Evolutionary conservation across 2,797 vertebrate genomes (phyloP), one percentile per base, ranked within the genome.

Genomic region (Acridotheres tristis): DNA sequence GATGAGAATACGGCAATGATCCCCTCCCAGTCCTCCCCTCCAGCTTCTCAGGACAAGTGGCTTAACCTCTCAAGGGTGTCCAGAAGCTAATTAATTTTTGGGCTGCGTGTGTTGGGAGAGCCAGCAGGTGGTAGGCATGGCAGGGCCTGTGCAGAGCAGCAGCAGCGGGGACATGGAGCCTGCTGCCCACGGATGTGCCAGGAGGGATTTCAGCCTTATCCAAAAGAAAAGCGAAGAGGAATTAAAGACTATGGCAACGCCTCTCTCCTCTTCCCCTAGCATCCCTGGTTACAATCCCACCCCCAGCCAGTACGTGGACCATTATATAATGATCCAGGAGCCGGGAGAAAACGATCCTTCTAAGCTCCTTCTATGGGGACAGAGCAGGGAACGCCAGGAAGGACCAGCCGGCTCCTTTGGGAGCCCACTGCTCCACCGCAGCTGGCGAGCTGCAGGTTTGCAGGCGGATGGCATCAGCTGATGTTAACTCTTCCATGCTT

Each of bases 41-140:
- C 57, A 40, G 54, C 51, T 83, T 93, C 58, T 40, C 19, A 45
- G 80, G 80, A 82, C 80, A 76, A 94, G 66, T n/a, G 43, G 66
- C 66, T 94, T 62, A 89, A 65, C 63, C 66, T 86, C 80, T 61
- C 47, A 58, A 22, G 69, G 62, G 43, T 55, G 55, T 69, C 58
- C 73, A 50, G 68, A 85, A 61, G 45, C 72, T 88, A 62, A 83
- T 86, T 77, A 84, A 84, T 68, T 71, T 48, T 59, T 9, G 16
- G 36, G 48, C 57, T 68, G 62, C 2, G 2, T 45, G 50, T 3
- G 2, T 30, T 16, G 66, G n/a, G 38, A 54, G 38, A 83, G 47
- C 25, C 73, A 68, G 58, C 5, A 16, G 71, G 63, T 0, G 0
- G 27, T 1, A 10, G 67, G 67, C 5, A 18, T 1, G 10, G 66